Base-by-base conservation (phyloP, 1,140 invertebrate species). In the Pogonognathellus flavescens region DNA sequence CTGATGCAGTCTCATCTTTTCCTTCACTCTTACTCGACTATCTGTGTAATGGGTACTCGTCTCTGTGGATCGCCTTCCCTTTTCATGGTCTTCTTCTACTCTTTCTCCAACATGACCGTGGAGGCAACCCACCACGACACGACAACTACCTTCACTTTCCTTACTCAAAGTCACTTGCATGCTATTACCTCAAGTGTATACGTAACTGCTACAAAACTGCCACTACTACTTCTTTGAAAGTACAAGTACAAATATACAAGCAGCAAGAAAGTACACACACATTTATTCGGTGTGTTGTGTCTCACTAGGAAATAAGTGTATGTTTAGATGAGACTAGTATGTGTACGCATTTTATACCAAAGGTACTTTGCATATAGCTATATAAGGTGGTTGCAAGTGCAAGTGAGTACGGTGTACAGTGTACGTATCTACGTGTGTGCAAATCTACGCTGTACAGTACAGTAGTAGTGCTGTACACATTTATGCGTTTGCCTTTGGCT, bases 401-500 rank as follows among this genome's bases (percentile, higher is more conserved):
- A n/a, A n/a, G n/a, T n/a, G 31, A 41, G 31, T 41, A 41, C 6
- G 6, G 31, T 41, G 53, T 57, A 66, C 20, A 66, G 20, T 66
- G 62, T 66, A 20, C 25, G n/a, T n/a, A n/a, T n/a, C n/a, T n/a
- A n/a, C n/a, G n/a, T n/a, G n/a, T n/a, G n/a, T n/a, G n/a, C n/a
- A n/a, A n/a, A n/a, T n/a, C n/a, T n/a, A n/a, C n/a, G n/a, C n/a
- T n/a, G n/a, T n/a, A 25, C 41, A 5, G 14, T n/a, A 49, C 70
- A 76, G 31, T 49, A 16, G n/a, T 31, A 18, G 41, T 49, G 49
- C 16, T 49, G 31, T 49, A 76, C 25, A 66, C 62, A 20, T 66
- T 66, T 66, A 66, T 25, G 70, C 31, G 41, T 70, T 72, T 76
- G 70, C 70, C 70, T 14, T 76, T 76, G 70, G 70, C 70, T 49